Percentiles rank a stretch among this genome's conserved stretches.
Conservation (phyloP, 2,888 invertebrate species). For the Nephrotoma appendiculata region DNA sequence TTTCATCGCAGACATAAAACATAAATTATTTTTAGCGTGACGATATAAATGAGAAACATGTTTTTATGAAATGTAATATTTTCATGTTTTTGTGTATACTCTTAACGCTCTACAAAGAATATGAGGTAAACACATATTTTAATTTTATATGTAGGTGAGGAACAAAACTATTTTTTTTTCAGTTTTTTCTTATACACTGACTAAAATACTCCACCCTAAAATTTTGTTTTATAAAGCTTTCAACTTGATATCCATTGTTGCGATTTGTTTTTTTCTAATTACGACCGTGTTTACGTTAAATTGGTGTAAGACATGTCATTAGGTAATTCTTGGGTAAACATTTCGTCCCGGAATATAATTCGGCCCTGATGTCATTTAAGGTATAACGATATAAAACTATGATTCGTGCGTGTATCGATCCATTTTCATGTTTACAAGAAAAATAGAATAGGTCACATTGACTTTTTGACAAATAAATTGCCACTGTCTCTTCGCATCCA, state of each 20-base stretch:
- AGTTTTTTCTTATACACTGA: too few relatives aligned
- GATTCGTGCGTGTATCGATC: too few relatives aligned
- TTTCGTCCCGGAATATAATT: too few relatives aligned
- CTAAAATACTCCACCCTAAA: background rate
- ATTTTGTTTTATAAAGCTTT: background rate
- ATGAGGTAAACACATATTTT: background rate
- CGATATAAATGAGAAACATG: background rate
- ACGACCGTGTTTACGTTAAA: too few relatives aligned
- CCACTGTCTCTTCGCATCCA: background rate
- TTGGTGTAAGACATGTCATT: too few relatives aligned
- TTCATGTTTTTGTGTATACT: background rate
- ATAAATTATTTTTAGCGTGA: background rate
- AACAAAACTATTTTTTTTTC: background rate
- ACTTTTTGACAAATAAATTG: background rate
- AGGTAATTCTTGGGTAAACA: background rate
- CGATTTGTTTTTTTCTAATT: background rate
- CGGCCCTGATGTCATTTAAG: too few relatives aligned
- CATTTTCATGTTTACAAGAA: background rate
- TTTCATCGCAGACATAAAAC: background rate
- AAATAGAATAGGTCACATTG: background rate
- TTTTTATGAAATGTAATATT: background rate
- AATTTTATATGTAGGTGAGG: too few relatives aligned
- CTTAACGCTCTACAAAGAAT: background rate
- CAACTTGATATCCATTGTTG: background rate
- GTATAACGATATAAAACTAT: too few relatives aligned